Conservation (phyloP, 2,113 vertebrate genomes). For the Verasper variegatus region DNA sequence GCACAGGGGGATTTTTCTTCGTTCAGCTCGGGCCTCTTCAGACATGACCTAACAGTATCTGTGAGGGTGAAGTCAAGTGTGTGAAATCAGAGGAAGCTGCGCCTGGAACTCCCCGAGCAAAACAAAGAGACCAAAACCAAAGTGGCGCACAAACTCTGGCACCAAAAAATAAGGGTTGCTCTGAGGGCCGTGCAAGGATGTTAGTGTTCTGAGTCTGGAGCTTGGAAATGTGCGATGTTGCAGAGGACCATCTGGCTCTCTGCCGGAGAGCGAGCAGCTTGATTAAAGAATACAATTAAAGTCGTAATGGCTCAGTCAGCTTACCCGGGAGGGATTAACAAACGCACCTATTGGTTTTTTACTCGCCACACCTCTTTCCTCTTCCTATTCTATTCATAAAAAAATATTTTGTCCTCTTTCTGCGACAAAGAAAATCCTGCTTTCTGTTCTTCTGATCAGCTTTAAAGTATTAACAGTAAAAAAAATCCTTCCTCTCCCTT, state of each 20-base stretch:
- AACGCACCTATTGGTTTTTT: conserved; percentile 42
- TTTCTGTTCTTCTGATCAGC: not conserved
- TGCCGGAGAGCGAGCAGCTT: conserved; percentile 8
- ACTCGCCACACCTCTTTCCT: not conserved
- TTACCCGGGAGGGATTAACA: conserved; percentile 48
- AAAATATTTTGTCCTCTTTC: not conserved
- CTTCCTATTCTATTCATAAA: conserved; percentile 27
- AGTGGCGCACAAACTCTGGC: not conserved
- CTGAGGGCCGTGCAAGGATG: not conserved
- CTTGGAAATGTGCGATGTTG: conserved; percentile 29
- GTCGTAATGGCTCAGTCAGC: conserved; percentile 26
- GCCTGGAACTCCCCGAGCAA: not conserved
- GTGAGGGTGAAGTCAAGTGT: conserved; percentile 23
- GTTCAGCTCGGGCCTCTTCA: not conserved
- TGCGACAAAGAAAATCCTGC: not conserved
- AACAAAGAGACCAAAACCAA: conserved; percentile 1
- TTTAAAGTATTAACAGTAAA: not conserved
- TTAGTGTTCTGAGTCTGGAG: conserved; percentile 9
- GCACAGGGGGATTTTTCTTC: not conserved
- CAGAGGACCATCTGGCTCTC: conserved; percentile 40
- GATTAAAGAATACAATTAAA: conserved; percentile 68
- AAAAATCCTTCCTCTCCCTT: not conserved
- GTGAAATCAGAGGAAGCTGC: not conserved
- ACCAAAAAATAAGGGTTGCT: not conserved
- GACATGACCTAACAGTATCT: not conserved